Base-by-base conservation (phyloP, 2,888 invertebrate species). In the Lamproptera curius region DNA sequence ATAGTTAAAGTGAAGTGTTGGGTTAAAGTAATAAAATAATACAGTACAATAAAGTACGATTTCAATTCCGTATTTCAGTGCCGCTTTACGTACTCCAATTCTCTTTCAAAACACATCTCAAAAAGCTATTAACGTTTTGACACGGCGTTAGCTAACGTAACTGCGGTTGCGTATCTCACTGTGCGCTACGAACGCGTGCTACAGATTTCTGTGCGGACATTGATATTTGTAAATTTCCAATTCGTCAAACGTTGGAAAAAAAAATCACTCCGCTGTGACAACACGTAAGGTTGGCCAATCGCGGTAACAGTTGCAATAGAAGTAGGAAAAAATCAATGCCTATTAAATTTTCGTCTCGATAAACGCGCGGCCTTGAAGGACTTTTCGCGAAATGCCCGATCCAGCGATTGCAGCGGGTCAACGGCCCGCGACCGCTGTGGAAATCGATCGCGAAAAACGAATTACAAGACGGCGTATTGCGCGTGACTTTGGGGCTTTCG, bases 281-380 rank as follows among this genome's bases (percentile, higher is more conserved):
- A 65, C 70, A 75, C 77, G 78, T 81, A 80, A 70, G 52, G 52
- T 79, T 77, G 65, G 63, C 58, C 67, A 76, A 78, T 31, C 34
- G 47, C 56, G 50, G 52, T 50, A 78, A 79, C 46, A 51, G 50
- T 67, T 69, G 76, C 75, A 67, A 73, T 62, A 66, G 11, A 20
- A 10, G 51, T 50, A 37, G 58, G 61, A 64, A 64, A 64, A 67
- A 71, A 70, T 63, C 11, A 59, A 62, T 68, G 58, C 66, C 59
- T 73, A 72, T 73, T 73, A 76, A 78, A 69, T 69, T 71, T 85
- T 85, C 76, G 85, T 79, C 72, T 76, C 84, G 78, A 70, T 71
- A 70, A 74, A 70, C 67, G 61, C 67, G 62, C 57, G 76, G 71
- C 85, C 85, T 84, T 84, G 80, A 53, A 59, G 58, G 51, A 61